Base-by-base conservation (phyloP, 2,888 invertebrate genomes). In the Drosophila nr. fundita region DNA sequence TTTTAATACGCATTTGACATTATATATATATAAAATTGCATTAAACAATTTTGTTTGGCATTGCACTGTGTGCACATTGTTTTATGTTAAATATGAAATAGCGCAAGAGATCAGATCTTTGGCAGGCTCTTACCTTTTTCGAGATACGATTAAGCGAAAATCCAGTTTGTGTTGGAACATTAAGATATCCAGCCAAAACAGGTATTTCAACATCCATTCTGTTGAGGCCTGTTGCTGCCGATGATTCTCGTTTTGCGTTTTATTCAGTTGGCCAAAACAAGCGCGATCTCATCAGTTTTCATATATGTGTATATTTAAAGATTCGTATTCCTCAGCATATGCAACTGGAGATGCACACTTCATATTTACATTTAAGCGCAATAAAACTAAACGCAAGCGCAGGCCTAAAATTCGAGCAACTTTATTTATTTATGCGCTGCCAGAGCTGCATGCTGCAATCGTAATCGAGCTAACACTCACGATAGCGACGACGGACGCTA, bases 111-210 rank as follows among this genome's bases (percentile, higher is more conserved):
- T 50, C 52, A 50, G 36, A 55, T 55, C 36, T 49, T 42, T 70
- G 49, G 55, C 73, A 77, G 70, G 80, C 80, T 82, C 80, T 83
- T 94, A 95, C 96, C 95, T 95, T 96, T 94, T 96, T 95, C 85
- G 96, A 96, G 93, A 96, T 96, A 94, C 97, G 95, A 92, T 95
- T 96, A 89, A 96, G 95, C 88, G 96, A 94, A 92, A 95, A 95
- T 92, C 95, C 95, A 91, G 93, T 92, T 86, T 95, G 95, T 82
- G 97, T 96, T 91, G 97, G 97, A 93, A 97, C 95, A 92, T 96
- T 94, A 90, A 97, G 94, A 94, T 95, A 95, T 92, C 97, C 97
- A 92, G 95, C 95, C 91, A 96, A 94, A 89, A 96, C 94, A 92
- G 96, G 95, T 93, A 96, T 95, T 94, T 96, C 96, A 92, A 94